These are phyloP conservation scores for Numida meleagris DNA, from an alignment of 2,113 vertebrate species.

Conservation along the genomic window DNA sequence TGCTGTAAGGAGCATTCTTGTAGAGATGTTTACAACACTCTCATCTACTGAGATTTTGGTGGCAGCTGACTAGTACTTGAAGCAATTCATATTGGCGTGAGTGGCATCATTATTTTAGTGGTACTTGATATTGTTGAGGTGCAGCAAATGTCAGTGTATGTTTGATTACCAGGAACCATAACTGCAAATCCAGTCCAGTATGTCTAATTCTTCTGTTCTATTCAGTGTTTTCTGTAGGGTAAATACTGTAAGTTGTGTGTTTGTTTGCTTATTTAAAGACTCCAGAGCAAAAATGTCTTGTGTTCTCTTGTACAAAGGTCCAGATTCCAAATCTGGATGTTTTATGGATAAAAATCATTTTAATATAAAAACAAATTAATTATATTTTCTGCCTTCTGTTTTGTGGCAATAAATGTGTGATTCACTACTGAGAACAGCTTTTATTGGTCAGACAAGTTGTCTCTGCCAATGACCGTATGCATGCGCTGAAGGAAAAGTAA, in stretches of 20 bases:
- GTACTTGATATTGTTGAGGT: not conserved
- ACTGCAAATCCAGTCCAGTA: not conserved
- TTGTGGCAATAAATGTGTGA: not conserved
- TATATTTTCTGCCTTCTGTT: not conserved
- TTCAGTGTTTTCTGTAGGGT: not conserved
- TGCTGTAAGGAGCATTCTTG: not conserved
- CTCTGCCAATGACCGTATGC: not conserved
- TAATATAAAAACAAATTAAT: not conserved
- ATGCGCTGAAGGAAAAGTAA: not conserved
- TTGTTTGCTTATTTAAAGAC: not conserved
- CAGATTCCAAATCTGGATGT: not conserved
- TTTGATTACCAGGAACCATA: not conserved
- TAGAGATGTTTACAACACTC: not conserved
- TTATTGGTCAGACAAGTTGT: fast-evolving
- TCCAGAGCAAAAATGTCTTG: not conserved
- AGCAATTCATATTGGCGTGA: not conserved
- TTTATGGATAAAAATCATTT: not conserved
- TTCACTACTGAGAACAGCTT: not conserved
- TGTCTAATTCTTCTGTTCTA: not conserved
- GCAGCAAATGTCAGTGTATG: not conserved
- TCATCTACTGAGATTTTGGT: not conserved
- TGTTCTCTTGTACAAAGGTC: not conserved
- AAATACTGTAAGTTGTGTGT: not conserved
- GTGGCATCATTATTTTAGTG: not conserved
- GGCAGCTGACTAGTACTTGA: not conserved